Percentiles rank a stretch among this genome's conserved stretches.
Conservation (phyloP, 2,113 vertebrate species). For the Patagioenas fasciata region DNA sequence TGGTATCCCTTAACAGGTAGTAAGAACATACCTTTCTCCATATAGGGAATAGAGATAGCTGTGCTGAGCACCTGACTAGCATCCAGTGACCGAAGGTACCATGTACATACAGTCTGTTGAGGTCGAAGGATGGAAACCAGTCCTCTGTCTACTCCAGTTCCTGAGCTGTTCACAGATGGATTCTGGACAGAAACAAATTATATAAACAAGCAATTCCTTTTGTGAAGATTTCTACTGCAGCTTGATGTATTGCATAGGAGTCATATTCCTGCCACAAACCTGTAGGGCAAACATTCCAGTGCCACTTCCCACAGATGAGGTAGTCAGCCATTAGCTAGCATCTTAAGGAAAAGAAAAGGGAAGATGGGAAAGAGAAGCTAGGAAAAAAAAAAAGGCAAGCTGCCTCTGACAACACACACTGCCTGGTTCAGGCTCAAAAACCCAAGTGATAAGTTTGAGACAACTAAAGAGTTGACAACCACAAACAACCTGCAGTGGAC, state of each 20-base stretch:
- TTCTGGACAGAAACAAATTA: constrained; percentile 56
- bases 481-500: background rate
- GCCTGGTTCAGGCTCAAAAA: background rate
- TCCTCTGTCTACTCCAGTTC: constrained; percentile 79
- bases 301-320: background rate
- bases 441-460: background rate
- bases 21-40: constrained; percentile 74
- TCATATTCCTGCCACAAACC: background rate
- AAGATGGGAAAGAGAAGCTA: background rate
- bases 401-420: background rate
- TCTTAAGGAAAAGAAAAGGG: background rate
- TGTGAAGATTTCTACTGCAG: background rate
- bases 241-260: background rate
- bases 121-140: constrained; percentile 81
- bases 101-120: constrained; percentile 73
- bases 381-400: background rate
- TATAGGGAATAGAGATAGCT: constrained; percentile 84
- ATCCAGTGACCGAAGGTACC: constrained; percentile 78
- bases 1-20: background rate
- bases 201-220: background rate
- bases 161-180: constrained; percentile 62
- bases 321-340: background rate
- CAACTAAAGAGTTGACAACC: background rate
- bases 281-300: background rate
- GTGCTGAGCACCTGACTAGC: constrained; percentile 71